Conservation (phyloP, 2,113 vertebrate species). For the Corvus cornix region DNA sequence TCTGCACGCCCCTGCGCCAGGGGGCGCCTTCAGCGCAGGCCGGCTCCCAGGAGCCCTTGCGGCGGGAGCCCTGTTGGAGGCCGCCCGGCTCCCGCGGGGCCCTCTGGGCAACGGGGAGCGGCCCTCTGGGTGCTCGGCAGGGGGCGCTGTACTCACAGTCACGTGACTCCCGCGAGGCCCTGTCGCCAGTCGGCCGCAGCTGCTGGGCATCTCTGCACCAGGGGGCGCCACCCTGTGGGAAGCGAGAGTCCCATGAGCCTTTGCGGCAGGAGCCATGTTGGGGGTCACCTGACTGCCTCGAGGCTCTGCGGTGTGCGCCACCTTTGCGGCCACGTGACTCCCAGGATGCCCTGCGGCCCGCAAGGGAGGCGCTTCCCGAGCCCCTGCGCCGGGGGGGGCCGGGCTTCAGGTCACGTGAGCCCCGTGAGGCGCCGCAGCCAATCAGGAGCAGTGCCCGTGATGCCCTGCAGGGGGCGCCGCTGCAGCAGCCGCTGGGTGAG, state of each 20-base stretch:
- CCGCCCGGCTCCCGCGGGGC: not conserved
- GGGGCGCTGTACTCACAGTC: not conserved
- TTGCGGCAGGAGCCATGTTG: not conserved
- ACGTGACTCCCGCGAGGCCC: not conserved
- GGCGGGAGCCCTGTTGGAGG: not conserved
- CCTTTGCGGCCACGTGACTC: not conserved
- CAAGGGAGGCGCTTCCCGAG: not conserved
- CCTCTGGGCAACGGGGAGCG: not conserved
- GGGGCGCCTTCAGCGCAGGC: fast-evolving
- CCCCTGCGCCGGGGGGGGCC: fast-evolving
- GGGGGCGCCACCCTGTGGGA: too few species aligned
- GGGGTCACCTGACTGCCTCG: not conserved
- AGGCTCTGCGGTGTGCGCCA: fast-evolving
- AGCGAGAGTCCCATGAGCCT: not conserved
- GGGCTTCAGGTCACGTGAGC: not conserved
- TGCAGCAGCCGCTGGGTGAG: not conserved
- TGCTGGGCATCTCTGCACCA: too few species aligned
- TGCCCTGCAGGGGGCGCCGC: not conserved
- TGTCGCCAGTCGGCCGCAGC: not conserved
- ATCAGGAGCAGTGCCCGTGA: not conserved
- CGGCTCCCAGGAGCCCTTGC: not conserved
- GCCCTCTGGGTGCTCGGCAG: not conserved
- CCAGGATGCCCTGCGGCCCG: not conserved
- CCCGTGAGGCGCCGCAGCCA: not conserved
- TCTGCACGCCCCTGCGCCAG: not conserved